Evolutionary conservation across 1,140 invertebrate genomes (phyloP), one percentile per base, ranked within the genome.

Genomic region (Drosophila triauraria): DNA sequence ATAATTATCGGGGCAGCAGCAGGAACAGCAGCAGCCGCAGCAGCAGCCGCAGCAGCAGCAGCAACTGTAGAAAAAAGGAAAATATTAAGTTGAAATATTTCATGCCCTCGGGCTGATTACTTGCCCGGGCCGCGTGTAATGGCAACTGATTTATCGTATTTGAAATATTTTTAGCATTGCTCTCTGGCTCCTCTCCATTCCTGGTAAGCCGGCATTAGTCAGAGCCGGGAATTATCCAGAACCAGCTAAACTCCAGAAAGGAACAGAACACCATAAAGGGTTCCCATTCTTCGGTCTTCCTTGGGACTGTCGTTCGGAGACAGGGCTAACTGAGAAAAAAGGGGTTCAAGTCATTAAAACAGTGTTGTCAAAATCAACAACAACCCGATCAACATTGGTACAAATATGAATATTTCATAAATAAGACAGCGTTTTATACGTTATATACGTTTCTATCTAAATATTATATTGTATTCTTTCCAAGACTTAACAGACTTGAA

Each of bases 81-180:
- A 62, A 82, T 72, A 77, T 82, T 32, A 82, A 82, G 80, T 78
- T 82, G 68, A 82, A 82, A 82, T 78, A 82, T 82, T 74, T 78
- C 54, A 38, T 60, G 80, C 62, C 80, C 68, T 61, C 40, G 43
- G 79, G 79, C 74, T 67, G 54, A 62, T 61, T 78, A 68, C 61
- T 80, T 58, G 44, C 57, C 60, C 38, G 20, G 63, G 38, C 60
- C 59, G 30, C 60, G 56, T 77, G 78, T 81, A 82, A 82, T 82
- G 62, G 23, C 62, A 78, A 68, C 80, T 82, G 80, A 82, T 82
- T 82, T 82, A 82, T 82, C 47, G 79, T 74, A 82, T 82, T 82
- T 82, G 79, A 78, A 82, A 81, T 47, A 81, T 76, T 81, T 81
- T 81, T 70, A 64, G 71, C 78, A 80, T 68, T 80, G 50, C 70